Evolutionary conservation across 2,888 invertebrate species (phyloP), one percentile per base, ranked within the genome.

Genomic region (Parthenolecanium corni): DNA sequence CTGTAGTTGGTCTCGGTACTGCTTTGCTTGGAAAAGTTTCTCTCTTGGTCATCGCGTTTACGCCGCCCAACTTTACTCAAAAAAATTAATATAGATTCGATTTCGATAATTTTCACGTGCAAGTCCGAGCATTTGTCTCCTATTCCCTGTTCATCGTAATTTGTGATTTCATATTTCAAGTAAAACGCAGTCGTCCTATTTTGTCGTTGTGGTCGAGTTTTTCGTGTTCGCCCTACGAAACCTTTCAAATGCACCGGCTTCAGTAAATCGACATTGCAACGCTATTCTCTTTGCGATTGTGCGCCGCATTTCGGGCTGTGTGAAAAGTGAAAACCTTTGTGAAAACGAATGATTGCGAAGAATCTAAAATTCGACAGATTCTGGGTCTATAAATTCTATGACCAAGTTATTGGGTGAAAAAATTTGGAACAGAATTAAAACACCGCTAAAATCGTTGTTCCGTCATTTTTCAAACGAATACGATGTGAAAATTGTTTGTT

Each of bases 191-290:
- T 31, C 31, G 31, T 31, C 31, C 31, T 31, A 4, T 4, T 6
- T 9, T 31, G 5, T 9, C 9, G 5, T 4, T 31, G 31, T 31
- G 9, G 31, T 6, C 4, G 31, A 31, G 9, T 31, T 31, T 31
- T 31, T 31, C 9, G 31, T 31, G 14, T 31, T 18, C 44, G 40
- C 23, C 25, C 25, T 44, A n/a, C 21, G 57, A 57, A 57, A 16
- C 57, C 57, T 21, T 57, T 23, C 46, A 46, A 57, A 42, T 31
- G 57, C 46, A 31, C 38, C 31, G 23, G 57, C 24, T 44, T 44
- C 24, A 14, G 38, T 44, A 25, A n/a, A 24, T 20, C 56, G 25
- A 21, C 40, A 18, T 14, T 14, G n/a, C 16, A 5, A 42, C 18
- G 44, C 44, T 42, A 42, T 14, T 42, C 14, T 42, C 44, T 18